phyloP scores from a whole-genome alignment of 2,797 vertebrate species.

The Sebastes taczanowskii region DNA sequence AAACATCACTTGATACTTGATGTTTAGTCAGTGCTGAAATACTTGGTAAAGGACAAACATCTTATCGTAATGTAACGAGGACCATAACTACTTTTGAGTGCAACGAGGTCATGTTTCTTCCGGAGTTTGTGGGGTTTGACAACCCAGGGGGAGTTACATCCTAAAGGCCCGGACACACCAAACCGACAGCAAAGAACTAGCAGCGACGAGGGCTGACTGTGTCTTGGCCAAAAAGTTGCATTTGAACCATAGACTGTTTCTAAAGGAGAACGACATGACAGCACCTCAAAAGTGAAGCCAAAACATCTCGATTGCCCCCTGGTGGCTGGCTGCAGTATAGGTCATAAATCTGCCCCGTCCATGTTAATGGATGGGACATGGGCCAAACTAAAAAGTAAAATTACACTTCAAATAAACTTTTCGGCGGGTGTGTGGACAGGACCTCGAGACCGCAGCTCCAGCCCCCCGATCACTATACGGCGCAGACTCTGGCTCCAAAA shows the following conservation, averaged over 20 bases:
- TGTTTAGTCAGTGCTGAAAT: constrained; percentile 1
- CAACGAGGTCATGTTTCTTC: background rate
- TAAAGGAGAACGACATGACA: too few relatives aligned
- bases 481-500: too few relatives aligned
- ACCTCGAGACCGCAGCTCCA: too few relatives aligned
- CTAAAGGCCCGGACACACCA: background rate
- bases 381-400: too few relatives aligned
- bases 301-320: too few relatives aligned
- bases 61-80: background rate
- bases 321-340: too few relatives aligned
- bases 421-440: too few relatives aligned
- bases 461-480: too few relatives aligned
- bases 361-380: too few relatives aligned
- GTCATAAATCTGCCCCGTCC: too few relatives aligned
- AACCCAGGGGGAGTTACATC: background rate
- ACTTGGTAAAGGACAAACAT: background rate
- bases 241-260: background rate
- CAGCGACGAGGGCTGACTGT: background rate
- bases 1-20: background rate
- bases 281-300: too few relatives aligned
- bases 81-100: background rate
- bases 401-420: too few relatives aligned
- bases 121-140: background rate
- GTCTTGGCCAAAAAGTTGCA: background rate
- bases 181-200: background rate